Conservation (phyloP, 2,797 vertebrate species). For the Cuculus canorus region DNA sequence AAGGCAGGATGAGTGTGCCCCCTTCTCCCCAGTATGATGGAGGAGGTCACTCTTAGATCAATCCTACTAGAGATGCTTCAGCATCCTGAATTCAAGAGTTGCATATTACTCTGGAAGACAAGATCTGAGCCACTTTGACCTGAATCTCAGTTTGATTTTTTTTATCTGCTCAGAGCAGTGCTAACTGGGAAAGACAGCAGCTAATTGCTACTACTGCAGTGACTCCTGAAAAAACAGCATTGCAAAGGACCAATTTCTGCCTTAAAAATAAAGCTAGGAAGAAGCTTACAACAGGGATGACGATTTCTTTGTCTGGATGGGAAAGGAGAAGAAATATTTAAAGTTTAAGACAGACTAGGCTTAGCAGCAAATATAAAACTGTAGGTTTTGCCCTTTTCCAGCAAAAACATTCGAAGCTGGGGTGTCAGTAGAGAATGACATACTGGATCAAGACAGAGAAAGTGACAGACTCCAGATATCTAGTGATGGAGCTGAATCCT, state of each 20-base stretch:
- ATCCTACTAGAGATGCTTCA: neutral
- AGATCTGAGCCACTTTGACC: neutral
- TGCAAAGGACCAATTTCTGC: neutral
- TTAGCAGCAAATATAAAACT: neutral
- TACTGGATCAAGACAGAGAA: neutral
- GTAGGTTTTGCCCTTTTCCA: neutral
- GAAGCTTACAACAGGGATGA: neutral
- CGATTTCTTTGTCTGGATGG: neutral
- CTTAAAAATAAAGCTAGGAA: neutral
- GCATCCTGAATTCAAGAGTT: neutral
- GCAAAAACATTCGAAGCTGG: neutral
- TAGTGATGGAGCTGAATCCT: neutral
- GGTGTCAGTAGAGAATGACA: neutral
- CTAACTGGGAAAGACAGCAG: neutral
- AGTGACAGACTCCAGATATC: neutral
- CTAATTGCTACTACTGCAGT: fast-evolving
- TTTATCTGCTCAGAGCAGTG: neutral
- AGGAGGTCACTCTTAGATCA: neutral
- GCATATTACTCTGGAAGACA: neutral
- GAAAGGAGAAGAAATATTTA: neutral
- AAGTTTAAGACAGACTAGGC: neutral
- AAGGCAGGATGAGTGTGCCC: neutral
- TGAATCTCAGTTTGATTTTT: neutral
- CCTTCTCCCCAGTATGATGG: neutral
- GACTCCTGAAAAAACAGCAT: neutral